Percentiles rank a stretch among this genome's conserved stretches.
Conservation (phyloP, 2,888 invertebrate genomes). For the Girardia tigrina region DNA sequence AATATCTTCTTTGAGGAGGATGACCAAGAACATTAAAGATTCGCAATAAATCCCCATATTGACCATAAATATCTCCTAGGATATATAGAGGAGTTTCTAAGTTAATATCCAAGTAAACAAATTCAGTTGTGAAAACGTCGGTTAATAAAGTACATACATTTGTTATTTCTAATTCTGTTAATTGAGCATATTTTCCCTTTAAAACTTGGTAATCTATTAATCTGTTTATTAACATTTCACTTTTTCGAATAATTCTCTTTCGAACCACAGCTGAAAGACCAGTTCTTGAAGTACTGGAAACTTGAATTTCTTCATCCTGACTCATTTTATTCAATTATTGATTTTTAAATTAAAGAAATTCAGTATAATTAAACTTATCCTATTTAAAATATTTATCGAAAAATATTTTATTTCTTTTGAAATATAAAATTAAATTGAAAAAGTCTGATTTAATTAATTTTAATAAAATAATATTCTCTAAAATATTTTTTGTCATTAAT, state of each 20-base stretch:
- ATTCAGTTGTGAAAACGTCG: neutral
- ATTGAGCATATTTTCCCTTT: slow-evolving; percentile 31
- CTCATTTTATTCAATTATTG: neutral
- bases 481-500: neutral
- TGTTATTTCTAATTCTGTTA: slow-evolving; percentile 25
- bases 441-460: neutral
- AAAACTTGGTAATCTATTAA: slow-evolving; percentile 31
- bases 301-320: neutral
- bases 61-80: slow-evolving; percentile 26
- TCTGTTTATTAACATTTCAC: slow-evolving; percentile 24
- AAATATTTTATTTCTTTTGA: neutral
- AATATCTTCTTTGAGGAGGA: slow-evolving; percentile 10
- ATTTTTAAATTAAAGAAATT: neutral
- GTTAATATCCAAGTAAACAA: neutral
- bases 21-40: slow-evolving; percentile 24
- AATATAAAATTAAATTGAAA: neutral
- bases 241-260: slow-evolving; percentile 13
- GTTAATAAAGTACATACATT: neutral
- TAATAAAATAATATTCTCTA: neutral
- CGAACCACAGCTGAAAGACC: neutral
- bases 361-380: neutral
- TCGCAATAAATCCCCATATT: slow-evolving; percentile 27
- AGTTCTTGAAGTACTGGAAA: neutral
- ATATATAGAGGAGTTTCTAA: slow-evolving; percentile 16
- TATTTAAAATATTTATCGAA: neutral